Evolutionary conservation across 2,888 invertebrate species (phyloP).

Genomic region (Megaustenia siamemsis): DNA sequence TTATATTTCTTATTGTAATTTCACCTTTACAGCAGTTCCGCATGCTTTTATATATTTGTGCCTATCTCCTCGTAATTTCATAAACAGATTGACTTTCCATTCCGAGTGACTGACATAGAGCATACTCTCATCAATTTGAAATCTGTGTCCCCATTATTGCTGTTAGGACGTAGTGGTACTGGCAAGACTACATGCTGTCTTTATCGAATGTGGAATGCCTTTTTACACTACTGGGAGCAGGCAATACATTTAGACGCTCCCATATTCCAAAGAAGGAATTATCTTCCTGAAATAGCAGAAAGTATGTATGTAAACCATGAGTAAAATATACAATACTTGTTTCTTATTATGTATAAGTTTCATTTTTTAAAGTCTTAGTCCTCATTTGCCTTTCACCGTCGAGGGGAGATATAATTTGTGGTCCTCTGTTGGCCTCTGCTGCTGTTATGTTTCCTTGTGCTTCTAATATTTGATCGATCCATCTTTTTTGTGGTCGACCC

Average conservation of each 20-base stretch:
- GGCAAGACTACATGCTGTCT: slow-evolving; percentile 77
- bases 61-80: not conserved
- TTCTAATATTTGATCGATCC: no score
- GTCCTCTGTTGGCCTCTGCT: no score
- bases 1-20: no score
- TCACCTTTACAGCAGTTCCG: no score
- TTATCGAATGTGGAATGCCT: slow-evolving; percentile 73
- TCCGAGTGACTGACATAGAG: slow-evolving; percentile 75
- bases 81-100: slow-evolving; percentile 72
- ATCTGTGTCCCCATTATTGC: slow-evolving; percentile 67
- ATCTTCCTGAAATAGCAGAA: slow-evolving; percentile 25
- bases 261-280: slow-evolving; percentile 13
- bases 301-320: not conserved
- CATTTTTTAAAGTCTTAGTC: no score
- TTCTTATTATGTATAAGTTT: no score
- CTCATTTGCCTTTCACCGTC: no score
- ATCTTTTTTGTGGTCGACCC: no score
- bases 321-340: not conserved
- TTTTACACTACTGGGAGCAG: slow-evolving; percentile 69
- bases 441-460: no score
- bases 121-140: slow-evolving; percentile 72
- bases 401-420: no score
- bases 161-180: slow-evolving; percentile 77
- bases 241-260: not conserved
- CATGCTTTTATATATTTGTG: no score